Evolutionary conservation across 2,113 vertebrate species (phyloP).

Genomic region (Cryptomyrus ogoouensis): DNA sequence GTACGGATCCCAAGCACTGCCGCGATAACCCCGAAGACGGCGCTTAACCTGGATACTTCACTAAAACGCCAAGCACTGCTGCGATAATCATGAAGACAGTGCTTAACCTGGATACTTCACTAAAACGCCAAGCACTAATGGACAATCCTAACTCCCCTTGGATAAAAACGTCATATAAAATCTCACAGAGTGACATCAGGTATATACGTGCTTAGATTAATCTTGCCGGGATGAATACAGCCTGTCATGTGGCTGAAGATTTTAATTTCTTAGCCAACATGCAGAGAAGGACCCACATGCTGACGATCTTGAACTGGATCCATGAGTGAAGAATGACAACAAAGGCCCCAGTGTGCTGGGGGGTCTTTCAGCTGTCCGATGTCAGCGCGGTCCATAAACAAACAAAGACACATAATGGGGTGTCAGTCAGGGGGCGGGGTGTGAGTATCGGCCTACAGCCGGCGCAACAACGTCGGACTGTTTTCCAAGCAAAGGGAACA

Average conservation of each 20-base stretch:
- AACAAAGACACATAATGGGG: slow-evolving; percentile 10
- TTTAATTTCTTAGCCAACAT: not conserved
- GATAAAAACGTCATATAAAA: not conserved
- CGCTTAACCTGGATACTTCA: not conserved
- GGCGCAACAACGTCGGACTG: not conserved
- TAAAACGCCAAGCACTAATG: not conserved
- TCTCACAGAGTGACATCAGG: not conserved
- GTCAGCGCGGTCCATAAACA: slow-evolving; percentile 32
- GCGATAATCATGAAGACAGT: no score
- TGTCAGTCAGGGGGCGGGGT: slow-evolving; percentile 25
- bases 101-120: no score
- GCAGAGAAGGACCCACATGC: not conserved
- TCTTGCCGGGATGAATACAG: not conserved
- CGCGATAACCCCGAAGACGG: not conserved
- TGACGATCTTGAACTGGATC: not conserved
- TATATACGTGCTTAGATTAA: not conserved
- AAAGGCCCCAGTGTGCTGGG: not conserved
- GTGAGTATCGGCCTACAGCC: slow-evolving; percentile 16
- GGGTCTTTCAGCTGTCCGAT: slow-evolving; percentile 17
- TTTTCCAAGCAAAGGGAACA: not conserved
- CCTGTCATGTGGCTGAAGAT: not conserved
- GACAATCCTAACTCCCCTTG: not conserved
- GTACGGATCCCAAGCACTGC: not conserved
- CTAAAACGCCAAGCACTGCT: not conserved
- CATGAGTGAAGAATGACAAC: not conserved